phyloP scores from a whole-genome alignment of 2,888 invertebrate genomes.

The Hypolimnas misippus region DNA sequence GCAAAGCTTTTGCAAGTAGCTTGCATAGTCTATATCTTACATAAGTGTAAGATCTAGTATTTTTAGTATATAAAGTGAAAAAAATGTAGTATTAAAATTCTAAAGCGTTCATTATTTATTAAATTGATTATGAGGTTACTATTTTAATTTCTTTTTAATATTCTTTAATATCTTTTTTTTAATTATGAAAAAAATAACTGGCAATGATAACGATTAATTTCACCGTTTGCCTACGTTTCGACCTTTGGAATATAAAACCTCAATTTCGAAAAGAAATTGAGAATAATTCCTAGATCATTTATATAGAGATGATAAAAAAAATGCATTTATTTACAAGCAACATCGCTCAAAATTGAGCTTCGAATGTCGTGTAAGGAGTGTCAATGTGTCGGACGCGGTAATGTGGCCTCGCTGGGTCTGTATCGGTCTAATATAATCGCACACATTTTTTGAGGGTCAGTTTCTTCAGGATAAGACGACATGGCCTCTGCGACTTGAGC shows the following conservation, averaged over 20 bases:
- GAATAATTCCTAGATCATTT: constrained; percentile 55
- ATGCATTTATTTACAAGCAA: constrained; percentile 21
- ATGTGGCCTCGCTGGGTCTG: constrained; percentile 70
- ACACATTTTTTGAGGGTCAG: constrained; percentile 95
- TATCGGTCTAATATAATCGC: constrained; percentile 92
- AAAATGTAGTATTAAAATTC: neutral
- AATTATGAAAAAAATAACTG: neutral
- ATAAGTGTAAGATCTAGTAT: neutral
- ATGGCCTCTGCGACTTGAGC: constrained; percentile 95
- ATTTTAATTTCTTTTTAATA: neutral
- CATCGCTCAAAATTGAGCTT: constrained; percentile 12
- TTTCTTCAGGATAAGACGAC: constrained; percentile 94
- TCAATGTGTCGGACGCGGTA: constrained; percentile 49
- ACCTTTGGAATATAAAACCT: constrained; percentile 54
- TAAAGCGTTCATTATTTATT: neutral
- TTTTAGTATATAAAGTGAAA: neutral
- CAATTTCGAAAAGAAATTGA: constrained; percentile 67
- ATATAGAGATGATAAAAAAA: constrained; percentile 1
- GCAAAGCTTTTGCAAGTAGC: neutral
- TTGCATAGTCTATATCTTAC: neutral
- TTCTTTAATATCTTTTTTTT: neutral
- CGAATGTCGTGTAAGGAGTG: constrained; percentile 7
- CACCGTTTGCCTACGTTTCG: neutral
- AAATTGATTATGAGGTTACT: neutral
- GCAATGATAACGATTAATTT: neutral